A percentile compares a stretch with the other conserved stretches of the same genome.
Evolutionary conservation across 2,888 invertebrate genomes (phyloP).

Genomic region (Tenthredo amoena): DNA sequence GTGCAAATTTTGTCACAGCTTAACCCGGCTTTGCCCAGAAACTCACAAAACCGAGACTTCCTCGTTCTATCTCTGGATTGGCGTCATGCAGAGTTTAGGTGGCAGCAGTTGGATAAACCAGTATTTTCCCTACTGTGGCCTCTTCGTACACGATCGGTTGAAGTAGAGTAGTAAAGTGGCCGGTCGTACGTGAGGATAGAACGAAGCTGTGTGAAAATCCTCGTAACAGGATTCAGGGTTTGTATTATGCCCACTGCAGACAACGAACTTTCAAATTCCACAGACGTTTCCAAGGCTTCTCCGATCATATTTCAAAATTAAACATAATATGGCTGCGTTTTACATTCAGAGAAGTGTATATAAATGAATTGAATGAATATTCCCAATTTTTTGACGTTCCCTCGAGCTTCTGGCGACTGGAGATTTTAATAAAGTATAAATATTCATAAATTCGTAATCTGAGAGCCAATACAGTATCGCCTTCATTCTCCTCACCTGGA

Average conservation of each 20-base stretch:
- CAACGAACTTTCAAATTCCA: slow-evolving; percentile 35
- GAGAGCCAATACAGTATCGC: not conserved
- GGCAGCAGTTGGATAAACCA: not conserved
- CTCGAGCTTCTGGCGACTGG: not conserved
- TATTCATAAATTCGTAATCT: slow-evolving; percentile 19
- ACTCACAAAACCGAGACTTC: slow-evolving; percentile 7
- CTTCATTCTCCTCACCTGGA: slow-evolving; percentile 21
- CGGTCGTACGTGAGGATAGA: slow-evolving; percentile 9
- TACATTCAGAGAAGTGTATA: not conserved
- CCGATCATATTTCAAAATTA: slow-evolving; percentile 46
- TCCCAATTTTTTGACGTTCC: not conserved
- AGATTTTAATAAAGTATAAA: not conserved
- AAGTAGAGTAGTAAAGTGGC: slow-evolving; percentile 13
- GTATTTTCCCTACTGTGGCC: slow-evolving; percentile 18
- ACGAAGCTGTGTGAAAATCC: slow-evolving; percentile 37
- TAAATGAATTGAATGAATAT: slow-evolving; percentile 3
- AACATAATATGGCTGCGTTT: slow-evolving; percentile 30
- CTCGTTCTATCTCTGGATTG: not conserved
- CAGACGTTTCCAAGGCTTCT: slow-evolving; percentile 23
- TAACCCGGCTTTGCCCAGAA: slow-evolving; percentile 11
- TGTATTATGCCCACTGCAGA: slow-evolving; percentile 19
- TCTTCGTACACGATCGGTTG: slow-evolving; percentile 1
- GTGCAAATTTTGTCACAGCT: slow-evolving; percentile 29
- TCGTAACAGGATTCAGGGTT: slow-evolving; percentile 39
- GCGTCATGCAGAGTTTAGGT: slow-evolving; percentile 7